A percentile compares a stretch with the other conserved stretches of the same genome.
These are phyloP conservation scores for Acromyrmex charruanus DNA, from an alignment of 1,140 invertebrate species.

Conservation along the genomic window DNA sequence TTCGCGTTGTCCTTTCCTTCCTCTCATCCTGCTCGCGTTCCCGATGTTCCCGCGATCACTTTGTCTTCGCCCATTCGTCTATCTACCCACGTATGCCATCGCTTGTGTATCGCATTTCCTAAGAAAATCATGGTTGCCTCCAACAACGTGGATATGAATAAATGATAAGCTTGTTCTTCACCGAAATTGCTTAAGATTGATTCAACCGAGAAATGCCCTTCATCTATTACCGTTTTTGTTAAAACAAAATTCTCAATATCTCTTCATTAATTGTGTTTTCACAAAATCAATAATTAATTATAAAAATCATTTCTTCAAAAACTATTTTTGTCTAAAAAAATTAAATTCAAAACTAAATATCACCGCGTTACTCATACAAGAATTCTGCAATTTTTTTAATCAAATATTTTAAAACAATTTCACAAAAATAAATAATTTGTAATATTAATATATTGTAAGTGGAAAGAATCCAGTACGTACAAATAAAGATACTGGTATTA, in stretches of 20 bases:
- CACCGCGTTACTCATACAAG: too few relatives aligned
- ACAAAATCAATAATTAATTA: background rate
- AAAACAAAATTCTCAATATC: background rate
- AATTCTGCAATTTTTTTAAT: background rate
- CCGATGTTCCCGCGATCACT: constrained; percentile 17
- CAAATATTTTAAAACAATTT: background rate
- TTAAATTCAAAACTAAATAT: background rate
- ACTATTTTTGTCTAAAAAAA: background rate
- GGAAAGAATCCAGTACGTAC: background rate
- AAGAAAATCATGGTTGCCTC: constrained; percentile 34
- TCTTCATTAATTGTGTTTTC: background rate
- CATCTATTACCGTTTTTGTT: background rate
- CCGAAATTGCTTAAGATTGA: constrained; percentile 12
- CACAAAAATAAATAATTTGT: background rate
- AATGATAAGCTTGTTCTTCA: constrained; percentile 5
- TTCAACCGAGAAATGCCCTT: background rate
- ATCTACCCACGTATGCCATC: constrained; percentile 12
- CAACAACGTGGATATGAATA: constrained; percentile 38
- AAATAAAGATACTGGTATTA: constrained; percentile 13
- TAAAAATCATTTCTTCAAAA: background rate
- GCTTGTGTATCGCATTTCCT: constrained; percentile 16
- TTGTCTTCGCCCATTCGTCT: constrained; percentile 28
- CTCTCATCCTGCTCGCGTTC: constrained; percentile 8
- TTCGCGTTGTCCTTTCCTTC: constrained; percentile 42
- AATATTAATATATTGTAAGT: background rate